Percentiles rank a stretch among this genome's conserved stretches.
Evolutionary conservation across 2,113 vertebrate genomes (phyloP).

Genomic region (Myotis lucifugus): DNA sequence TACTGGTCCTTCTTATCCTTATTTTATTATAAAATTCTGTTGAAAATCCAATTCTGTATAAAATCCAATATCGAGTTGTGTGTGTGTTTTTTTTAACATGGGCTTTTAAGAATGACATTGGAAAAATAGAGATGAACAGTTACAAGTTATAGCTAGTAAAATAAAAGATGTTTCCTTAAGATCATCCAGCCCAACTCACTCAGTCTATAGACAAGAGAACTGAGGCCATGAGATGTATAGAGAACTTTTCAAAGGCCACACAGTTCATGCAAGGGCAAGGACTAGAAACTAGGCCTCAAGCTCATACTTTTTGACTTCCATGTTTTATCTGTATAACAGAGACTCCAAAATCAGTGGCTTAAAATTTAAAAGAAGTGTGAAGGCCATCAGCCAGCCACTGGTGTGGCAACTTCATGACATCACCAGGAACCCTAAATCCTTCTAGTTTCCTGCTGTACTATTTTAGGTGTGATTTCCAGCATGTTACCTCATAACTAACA

Average conservation of each 20-base stretch:
- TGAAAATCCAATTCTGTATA: too few relatives aligned
- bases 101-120: neutral
- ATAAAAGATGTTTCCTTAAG: neutral
- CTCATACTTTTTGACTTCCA: neutral
- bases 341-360: neutral
- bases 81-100: neutral
- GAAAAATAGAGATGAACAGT: neutral
- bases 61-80: conserved; percentile 8
- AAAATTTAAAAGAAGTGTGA: neutral
- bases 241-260: neutral
- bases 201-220: neutral
- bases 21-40: conserved; percentile 72
- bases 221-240: neutral
- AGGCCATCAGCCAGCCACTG: neutral
- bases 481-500: neutral
- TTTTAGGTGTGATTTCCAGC: neutral
- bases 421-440: neutral
- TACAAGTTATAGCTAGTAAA: neutral
- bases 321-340: neutral
- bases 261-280: neutral
- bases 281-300: neutral
- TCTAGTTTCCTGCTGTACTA: neutral
- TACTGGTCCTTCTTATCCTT: conserved; percentile 62
- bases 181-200: neutral
- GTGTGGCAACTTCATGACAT: neutral